These are phyloP conservation scores for Lasioglossum marginatum DNA, from an alignment of 2,888 invertebrate species.

Conservation along the genomic window DNA sequence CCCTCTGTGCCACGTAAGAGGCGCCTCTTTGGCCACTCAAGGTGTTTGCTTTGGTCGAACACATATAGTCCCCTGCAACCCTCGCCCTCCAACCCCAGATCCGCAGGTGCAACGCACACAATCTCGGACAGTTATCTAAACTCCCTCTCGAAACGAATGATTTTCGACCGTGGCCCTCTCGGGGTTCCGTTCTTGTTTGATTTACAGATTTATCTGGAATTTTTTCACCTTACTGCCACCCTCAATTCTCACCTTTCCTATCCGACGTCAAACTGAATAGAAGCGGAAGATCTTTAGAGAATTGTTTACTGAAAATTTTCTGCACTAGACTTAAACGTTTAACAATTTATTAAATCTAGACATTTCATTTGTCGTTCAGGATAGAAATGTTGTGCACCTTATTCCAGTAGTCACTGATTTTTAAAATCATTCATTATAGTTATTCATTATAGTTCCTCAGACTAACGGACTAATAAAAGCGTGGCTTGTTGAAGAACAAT, in stretches of 20 bases:
- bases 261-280: neutral
- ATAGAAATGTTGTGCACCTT: no score
- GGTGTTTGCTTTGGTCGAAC: constrained; percentile 62
- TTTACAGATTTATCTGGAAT: neutral
- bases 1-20: constrained; percentile 37
- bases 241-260: neutral
- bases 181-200: neutral
- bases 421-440: no score
- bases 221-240: neutral
- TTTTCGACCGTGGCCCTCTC: neutral
- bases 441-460: neutral
- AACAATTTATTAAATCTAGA: no score
- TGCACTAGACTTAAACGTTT: no score
- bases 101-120: constrained; percentile 20
- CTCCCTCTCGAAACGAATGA: constrained; percentile 1
- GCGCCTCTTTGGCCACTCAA: constrained; percentile 59
- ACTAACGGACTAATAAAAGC: neutral
- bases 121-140: constrained; percentile 28
- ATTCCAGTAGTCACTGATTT: no score
- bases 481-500: neutral
- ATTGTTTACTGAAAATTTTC: neutral
- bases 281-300: neutral
- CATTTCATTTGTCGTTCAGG: no score
- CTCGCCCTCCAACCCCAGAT: neutral
- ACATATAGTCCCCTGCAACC: constrained; percentile 32